Base-by-base conservation (phyloP, 2,888 invertebrate genomes). In the Athetis lepigone region DNA sequence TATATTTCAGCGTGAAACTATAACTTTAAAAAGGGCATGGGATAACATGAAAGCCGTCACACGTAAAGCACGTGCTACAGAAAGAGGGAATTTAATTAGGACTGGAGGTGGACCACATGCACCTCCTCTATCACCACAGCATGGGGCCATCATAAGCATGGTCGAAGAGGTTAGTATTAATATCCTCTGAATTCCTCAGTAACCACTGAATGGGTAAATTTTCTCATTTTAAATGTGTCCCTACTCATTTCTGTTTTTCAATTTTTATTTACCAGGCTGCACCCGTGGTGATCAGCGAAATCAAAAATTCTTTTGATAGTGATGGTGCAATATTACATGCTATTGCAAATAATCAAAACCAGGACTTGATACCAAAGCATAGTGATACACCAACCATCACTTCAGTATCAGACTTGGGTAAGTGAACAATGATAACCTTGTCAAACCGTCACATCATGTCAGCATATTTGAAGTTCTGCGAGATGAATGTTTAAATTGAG, bases 131-230 rank as follows among this genome's bases (percentile, higher is more conserved):
- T 2, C 55, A 19, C 37, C 55, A n/a, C 33, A 51, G 37, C 33
- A 58, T 36, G 51, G 46, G 2, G 58, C 64, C 23, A 50, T 64
- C 7, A 52, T 67, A 27, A 54, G 36, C 21, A 63, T 63, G 58
- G 58, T 58, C 45, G 57, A 49, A 63, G 58, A 57, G 46, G 58
- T 67, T 19, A 23, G 47, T 65, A 19, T 19, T 49, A 56, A 21
- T 40, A 57, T 37, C n/a, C 23, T 47, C 33, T 47, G 11, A 29
- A 55, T 40, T 40, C 5, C 6, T 11, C 2, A 1, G 51, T 25
- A 3, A 36, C 9, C 5, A 36, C 4, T 33, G 16, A 36, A 1
- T 47, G 23, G 11, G 0, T 18, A 0, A 46, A 29, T 46, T 23
- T 0, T 21, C 7, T 33, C 16, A 16, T 1, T 29, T 45, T 5